Evolutionary conservation across 1,140 invertebrate species (phyloP), one percentile per base, ranked within the genome.

Genomic region (Neuroterus valhalla): DNA sequence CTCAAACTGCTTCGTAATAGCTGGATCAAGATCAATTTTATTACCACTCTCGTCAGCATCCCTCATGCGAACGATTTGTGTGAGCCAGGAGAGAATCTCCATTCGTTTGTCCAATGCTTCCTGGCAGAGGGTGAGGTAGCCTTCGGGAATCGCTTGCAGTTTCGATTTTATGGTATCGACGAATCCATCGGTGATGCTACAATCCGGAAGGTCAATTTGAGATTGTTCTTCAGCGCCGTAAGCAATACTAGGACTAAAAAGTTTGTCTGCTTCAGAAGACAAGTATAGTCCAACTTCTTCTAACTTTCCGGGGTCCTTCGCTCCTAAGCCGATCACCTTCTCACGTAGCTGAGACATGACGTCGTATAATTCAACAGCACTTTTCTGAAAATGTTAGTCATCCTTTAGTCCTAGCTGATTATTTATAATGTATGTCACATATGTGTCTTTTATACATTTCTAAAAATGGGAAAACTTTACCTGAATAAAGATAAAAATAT

Each of bases 241-340:
- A 38, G 10, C 31, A 38, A 31, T n/a, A 31, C n/a, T 11, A 1
- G 11, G 4, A 38, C 26, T 23, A 3, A 31, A 31, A 31, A 3
- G 12, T 31, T 62, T 62, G 3, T 62, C 55, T 31, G 26, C 31
- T 38, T 62, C 55, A 6, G 55, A 62, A 26, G 1, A 62, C 5
- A 15, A 8, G n/a, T 15, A 1, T 0, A 74, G 21, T 17, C 66
- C 75, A 15, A 78, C 44, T 1, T 78, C 76, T 2, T 89, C 85
- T 2, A 82, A 19, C 43, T 78, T 82, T 1, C 86, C 86, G 0
- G 86, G 84, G 75, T 88, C 86, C 46, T 82, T 86, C 1, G 55
- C 76, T 2, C 86, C 86, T 12, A 2, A 55, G 0, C 71, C 68
- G 8, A 89, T 76, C 31, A 89, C 66, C 45, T 85, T 86, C 3